A percentile compares a stretch with the other conserved stretches of the same genome.
Evolutionary conservation across 37 sponge, comb jelly and placozoan genomes (phyloP).

Genomic region (Oopsacas minuta): DNA sequence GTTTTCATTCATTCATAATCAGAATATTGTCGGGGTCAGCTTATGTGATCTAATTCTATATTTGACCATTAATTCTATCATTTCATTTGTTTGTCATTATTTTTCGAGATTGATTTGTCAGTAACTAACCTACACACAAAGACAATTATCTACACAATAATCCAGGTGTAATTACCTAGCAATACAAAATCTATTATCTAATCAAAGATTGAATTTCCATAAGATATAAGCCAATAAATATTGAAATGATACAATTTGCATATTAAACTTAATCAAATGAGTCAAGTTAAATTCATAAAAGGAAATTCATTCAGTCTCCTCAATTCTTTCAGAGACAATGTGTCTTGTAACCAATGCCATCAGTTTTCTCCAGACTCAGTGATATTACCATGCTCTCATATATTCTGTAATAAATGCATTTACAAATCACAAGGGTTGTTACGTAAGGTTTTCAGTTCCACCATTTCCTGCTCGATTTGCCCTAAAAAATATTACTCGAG

Average conservation of each 20-base stretch:
- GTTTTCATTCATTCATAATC: too few relatives aligned
- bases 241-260: not conserved
- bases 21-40: too few relatives aligned
- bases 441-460: not conserved
- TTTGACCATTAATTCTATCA: too few relatives aligned
- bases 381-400: not conserved
- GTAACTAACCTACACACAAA: too few relatives aligned
- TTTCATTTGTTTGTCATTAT: too few relatives aligned
- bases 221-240: not conserved
- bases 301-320: slow-evolving; percentile 17
- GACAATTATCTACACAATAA: too few relatives aligned
- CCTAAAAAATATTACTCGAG: not conserved
- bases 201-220: not conserved
- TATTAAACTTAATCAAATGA: not conserved
- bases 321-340: not conserved
- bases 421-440: not conserved
- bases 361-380: not conserved
- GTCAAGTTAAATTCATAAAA: not conserved
- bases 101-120: too few relatives aligned
- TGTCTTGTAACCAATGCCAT: not conserved
- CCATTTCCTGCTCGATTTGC: not conserved
- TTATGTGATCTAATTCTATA: too few relatives aligned
- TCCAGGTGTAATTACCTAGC: too few relatives aligned
- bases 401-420: slow-evolving; percentile 5
- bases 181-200: too few relatives aligned